phyloP scores from a whole-genome alignment of 2,888 invertebrate genomes.

The Eristalis pertinax region DNA sequence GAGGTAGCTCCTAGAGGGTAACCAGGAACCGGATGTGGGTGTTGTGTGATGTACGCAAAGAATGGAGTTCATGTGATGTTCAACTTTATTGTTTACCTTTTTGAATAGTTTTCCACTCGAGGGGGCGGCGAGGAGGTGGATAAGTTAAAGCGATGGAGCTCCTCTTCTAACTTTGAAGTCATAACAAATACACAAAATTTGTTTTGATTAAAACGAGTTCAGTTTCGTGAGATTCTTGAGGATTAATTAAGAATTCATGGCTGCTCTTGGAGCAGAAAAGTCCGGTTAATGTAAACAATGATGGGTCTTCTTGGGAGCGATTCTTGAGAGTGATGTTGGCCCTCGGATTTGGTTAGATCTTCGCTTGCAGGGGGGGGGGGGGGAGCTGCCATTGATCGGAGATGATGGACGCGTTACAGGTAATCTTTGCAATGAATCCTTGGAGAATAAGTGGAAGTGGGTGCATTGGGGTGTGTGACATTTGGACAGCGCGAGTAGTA shows the following conservation, averaged over 20 bases:
- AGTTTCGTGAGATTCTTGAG: slow-evolving; percentile 6
- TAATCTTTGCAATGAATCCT: too few relatives aligned
- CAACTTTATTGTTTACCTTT: slow-evolving; percentile 53
- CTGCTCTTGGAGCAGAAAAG: neutral
- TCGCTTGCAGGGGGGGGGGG: too few relatives aligned
- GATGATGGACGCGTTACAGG: too few relatives aligned
- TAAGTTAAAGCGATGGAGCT: neutral
- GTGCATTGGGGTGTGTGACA: too few relatives aligned
- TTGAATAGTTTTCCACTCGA: slow-evolving; percentile 26
- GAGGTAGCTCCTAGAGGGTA: neutral
- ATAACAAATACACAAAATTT: slow-evolving; percentile 3
- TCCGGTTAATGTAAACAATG: neutral
- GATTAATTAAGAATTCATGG: slow-evolving; percentile 44
- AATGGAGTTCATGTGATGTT: slow-evolving; percentile 30
- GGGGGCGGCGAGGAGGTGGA: neutral
- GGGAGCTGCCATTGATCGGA: too few relatives aligned
- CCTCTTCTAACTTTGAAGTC: slow-evolving; percentile 17
- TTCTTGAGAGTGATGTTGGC: neutral
- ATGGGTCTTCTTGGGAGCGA: neutral
- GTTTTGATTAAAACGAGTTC: slow-evolving; percentile 17
- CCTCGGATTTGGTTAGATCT: too few relatives aligned
- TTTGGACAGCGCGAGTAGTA: too few relatives aligned
- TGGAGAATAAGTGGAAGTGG: too few relatives aligned
- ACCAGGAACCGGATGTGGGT: slow-evolving; percentile 6
- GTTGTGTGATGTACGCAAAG: neutral